These are phyloP conservation scores for human DNA, from an alignment of 2,113 vertebrate species.

Conservation along the genomic window DNA sequence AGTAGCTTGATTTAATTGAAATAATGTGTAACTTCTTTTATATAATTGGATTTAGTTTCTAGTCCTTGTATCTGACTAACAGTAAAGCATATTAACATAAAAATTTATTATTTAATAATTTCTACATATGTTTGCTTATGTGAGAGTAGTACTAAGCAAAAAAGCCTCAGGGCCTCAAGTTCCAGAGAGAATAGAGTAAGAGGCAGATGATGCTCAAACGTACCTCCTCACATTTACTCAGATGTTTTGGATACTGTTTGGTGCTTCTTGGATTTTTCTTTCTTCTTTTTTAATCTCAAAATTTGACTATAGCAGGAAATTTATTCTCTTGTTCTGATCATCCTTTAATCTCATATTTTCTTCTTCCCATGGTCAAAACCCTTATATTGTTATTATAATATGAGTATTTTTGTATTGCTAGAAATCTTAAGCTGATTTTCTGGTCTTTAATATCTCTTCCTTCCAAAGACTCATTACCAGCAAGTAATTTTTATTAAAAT, in stretches of 20 bases:
- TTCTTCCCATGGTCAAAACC: neutral
- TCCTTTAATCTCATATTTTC: neutral
- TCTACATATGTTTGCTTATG: neutral
- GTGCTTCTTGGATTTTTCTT: neutral
- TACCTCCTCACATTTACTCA: neutral
- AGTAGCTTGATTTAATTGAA: neutral
- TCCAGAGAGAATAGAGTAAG: neutral
- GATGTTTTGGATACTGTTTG: neutral
- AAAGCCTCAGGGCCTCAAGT: neutral
- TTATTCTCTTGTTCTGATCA: neutral
- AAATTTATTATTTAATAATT: neutral
- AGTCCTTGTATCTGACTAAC: neutral
- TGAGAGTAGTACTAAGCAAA: neutral
- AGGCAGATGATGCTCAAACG: neutral
- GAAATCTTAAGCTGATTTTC: neutral
- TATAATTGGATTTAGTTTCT: neutral
- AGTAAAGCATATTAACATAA: neutral
- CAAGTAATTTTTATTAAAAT: neutral
- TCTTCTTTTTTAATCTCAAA: neutral
- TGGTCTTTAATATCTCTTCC: neutral
- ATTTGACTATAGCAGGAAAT: neutral
- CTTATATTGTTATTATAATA: neutral
- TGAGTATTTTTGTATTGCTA: neutral
- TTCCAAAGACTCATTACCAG: neutral
- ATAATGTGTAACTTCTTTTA: neutral